Conservation (phyloP, 2,113 vertebrate genomes). For the Corythornis cristatus region DNA sequence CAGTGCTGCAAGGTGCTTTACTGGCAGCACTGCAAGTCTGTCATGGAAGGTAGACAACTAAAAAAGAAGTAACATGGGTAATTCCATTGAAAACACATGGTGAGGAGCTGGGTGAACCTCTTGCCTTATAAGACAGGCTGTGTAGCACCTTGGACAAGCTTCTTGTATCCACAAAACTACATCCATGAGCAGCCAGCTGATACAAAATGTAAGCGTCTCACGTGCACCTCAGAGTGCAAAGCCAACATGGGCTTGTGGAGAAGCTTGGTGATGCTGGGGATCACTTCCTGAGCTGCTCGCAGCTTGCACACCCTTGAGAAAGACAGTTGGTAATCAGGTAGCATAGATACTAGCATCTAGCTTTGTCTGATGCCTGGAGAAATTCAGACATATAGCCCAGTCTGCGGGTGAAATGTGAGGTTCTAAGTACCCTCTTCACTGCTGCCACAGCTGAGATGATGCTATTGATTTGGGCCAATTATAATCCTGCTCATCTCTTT, state of each 20-base stretch:
- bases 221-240: neutral
- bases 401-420: neutral
- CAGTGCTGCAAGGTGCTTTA: neutral
- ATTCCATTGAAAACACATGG: neutral
- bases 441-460: neutral
- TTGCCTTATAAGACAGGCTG: neutral
- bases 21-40: neutral
- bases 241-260: rapidly evolving
- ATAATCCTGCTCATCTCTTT: neutral
- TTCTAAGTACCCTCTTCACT: neutral
- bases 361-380: neutral
- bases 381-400: neutral
- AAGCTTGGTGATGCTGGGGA: neutral
- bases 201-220: neutral
- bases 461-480: neutral
- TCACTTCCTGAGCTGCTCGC: neutral
- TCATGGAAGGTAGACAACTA: rapidly evolving
- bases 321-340: neutral
- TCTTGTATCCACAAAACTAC: neutral
- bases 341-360: too few species aligned
- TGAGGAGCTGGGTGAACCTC: neutral
- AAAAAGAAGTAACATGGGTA: neutral
- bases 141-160: neutral
- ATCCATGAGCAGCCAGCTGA: neutral
- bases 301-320: neutral